Evolutionary conservation across 2,113 vertebrate species (phyloP).

Genomic region (Atractosteus spatula): DNA sequence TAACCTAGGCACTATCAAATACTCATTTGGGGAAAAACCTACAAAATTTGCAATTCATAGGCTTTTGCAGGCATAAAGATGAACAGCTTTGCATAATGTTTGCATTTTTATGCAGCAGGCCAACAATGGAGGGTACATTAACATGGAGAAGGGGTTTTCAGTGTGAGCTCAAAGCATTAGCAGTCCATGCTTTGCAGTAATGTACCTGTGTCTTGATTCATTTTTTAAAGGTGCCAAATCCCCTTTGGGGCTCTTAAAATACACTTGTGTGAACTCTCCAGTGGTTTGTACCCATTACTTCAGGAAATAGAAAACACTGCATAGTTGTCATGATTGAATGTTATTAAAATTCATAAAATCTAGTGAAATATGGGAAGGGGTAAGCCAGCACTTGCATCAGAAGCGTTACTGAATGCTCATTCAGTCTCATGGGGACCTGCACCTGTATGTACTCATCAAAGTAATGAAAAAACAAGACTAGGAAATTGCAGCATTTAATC

Average conservation of each 20-base stretch:
- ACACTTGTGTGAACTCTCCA: slow-evolving; percentile 51
- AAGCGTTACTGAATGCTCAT: slow-evolving; percentile 16
- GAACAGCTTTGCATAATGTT: slow-evolving; percentile 34
- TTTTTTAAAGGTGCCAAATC: slow-evolving; percentile 33
- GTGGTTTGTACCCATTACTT: slow-evolving; percentile 68
- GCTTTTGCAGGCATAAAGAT: slow-evolving; percentile 23
- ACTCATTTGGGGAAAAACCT: slow-evolving; percentile 37
- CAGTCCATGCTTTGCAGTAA: slow-evolving; percentile 19
- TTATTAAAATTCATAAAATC: slow-evolving; percentile 71
- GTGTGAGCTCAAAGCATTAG: slow-evolving; percentile 23
- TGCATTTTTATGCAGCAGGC: slow-evolving; percentile 19
- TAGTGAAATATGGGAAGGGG: slow-evolving; percentile 57
- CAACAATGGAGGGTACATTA: slow-evolving; percentile 27
- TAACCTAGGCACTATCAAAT: slow-evolving; percentile 52
- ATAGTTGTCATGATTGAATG: slow-evolving; percentile 64
- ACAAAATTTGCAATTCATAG: slow-evolving; percentile 19
- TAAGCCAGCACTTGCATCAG: slow-evolving; percentile 36
- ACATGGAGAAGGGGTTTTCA: slow-evolving; percentile 7
- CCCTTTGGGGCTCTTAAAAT: slow-evolving; percentile 39
- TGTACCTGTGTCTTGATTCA: slow-evolving; percentile 24
- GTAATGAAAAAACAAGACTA: neutral
- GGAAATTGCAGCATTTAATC: slow-evolving; percentile 15
- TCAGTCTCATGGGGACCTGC: slow-evolving; percentile 20
- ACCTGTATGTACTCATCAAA: slow-evolving; percentile 25
- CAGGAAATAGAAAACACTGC: slow-evolving; percentile 66